Evolutionary conservation across 37 sponge, comb jelly and placozoan species (phyloP).

Genomic region (Aphrocallistes beatrix): DNA sequence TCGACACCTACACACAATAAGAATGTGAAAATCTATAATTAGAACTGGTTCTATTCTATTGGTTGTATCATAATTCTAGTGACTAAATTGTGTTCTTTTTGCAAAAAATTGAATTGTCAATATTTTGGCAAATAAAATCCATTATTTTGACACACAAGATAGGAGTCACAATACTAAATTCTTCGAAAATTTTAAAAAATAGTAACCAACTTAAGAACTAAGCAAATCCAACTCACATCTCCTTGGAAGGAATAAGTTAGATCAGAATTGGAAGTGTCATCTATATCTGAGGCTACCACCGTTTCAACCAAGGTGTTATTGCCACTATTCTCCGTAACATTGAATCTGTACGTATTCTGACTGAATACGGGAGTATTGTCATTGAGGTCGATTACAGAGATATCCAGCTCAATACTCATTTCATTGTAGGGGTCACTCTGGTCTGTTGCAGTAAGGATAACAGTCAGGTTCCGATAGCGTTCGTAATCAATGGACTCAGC

Average conservation of each 20-base stretch:
- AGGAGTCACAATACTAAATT: too few species aligned
- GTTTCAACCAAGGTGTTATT: conserved; percentile 16
- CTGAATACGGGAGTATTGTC: conserved; percentile 27
- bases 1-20: neutral
- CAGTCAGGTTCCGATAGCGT: conserved; percentile 24
- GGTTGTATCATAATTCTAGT: too few species aligned
- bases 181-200: too few species aligned
- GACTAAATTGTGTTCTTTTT: too few species aligned
- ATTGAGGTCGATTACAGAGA: conserved; percentile 19
- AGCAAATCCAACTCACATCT: neutral
- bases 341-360: neutral
- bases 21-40: neutral
- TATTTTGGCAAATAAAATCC: too few species aligned
- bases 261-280: neutral
- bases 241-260: neutral
- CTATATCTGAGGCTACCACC: conserved; percentile 41
- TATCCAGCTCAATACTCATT: conserved; percentile 5
- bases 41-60: too few species aligned
- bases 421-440: conserved; percentile 33
- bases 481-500: neutral
- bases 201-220: neutral
- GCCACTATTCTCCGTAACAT: conserved; percentile 24
- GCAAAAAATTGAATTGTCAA: too few species aligned
- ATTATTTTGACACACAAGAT: too few species aligned
- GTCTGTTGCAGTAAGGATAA: conserved; percentile 32